Evolutionary conservation across 2,113 vertebrate species (phyloP), one percentile per base, ranked within the genome.

Genomic region (Ameiurus melas): DNA sequence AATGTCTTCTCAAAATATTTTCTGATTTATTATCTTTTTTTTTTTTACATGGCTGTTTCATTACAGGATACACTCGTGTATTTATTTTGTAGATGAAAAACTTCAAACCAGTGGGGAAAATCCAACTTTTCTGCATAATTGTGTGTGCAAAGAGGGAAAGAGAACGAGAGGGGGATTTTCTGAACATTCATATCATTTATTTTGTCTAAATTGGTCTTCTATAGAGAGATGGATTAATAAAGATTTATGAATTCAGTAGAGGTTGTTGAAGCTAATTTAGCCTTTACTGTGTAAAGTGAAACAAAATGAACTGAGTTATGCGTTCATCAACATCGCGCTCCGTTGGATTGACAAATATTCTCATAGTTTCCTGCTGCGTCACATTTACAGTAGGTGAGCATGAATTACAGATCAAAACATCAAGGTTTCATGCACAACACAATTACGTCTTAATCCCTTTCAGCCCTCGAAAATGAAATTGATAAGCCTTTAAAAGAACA

Each of bases 321-420:
- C 25, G 33, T 68, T 86, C 58, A 58, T 78, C 78, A 66, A 58
- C 81, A 30, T 80, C 27, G 60, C 17, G 55, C 83, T 51, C 75
- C 6, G 25, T n/a, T 27, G 47, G 78, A 80, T 73, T 47, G 27
- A 30, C n/a, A 85, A 30, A 85, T 85, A 53, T 75, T 55, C 30
- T 75, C 8, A 14, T 78, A 27, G 43, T 7, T 27, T 10, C 5
- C 30, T 20, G 71, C 22, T 62, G 70, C 13, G 25, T 39, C 43
- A 4, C 68, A 39, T 78, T 43, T 78, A 78, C 43, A 27, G 25
- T n/a, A 16, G 5, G 13, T n/a, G 4, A 78, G 75, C 22, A 58
- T 73, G 53, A 58, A 71, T 33, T 33, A 73, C 58, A 73, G 17
- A 85, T 85, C 13, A 85, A 73, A 85, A 27, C 84, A 39, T 68